Percentiles rank a stretch among this genome's conserved stretches.
These are phyloP conservation scores for Guaruba guarouba DNA, from an alignment of 2,113 vertebrate genomes.

Conservation along the genomic window DNA sequence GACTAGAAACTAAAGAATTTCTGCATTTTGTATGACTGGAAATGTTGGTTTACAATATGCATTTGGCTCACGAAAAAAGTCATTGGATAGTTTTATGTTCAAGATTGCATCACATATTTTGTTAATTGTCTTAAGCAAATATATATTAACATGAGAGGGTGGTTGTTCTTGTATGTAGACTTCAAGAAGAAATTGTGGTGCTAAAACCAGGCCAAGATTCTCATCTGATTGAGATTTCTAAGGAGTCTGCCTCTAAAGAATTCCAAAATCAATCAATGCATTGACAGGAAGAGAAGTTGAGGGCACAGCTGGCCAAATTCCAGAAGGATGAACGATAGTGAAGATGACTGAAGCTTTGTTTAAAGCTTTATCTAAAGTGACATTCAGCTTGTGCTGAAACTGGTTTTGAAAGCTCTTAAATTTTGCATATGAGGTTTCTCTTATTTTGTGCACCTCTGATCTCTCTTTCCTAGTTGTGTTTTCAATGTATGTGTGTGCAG, in stretches of 20 bases:
- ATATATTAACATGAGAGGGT: neutral
- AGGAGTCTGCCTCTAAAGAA: conserved; percentile 75
- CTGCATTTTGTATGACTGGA: neutral
- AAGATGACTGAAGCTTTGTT: neutral
- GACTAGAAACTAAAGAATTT: neutral
- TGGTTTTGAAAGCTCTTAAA: neutral
- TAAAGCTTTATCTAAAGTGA: neutral
- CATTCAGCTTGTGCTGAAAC: neutral
- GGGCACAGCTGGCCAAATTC: conserved; percentile 65
- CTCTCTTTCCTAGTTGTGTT: neutral
- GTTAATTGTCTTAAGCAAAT: neutral
- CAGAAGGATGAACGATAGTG: conserved; percentile 76
- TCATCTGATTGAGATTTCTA: conserved; percentile 72
- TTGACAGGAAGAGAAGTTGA: conserved; percentile 66
- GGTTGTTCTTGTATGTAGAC: conserved; percentile 51
- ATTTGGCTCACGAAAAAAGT: neutral
- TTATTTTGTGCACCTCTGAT: neutral
- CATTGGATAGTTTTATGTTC: neutral
- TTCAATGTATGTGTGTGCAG: neutral
- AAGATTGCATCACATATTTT: neutral
- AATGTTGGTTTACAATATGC: neutral
- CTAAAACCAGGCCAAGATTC: conserved; percentile 70
- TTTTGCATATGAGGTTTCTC: neutral
- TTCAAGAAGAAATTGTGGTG: conserved; percentile 61
- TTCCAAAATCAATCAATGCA: conserved; percentile 68